Conservation (phyloP, 2,113 vertebrate species). For the Alosa alosa region DNA sequence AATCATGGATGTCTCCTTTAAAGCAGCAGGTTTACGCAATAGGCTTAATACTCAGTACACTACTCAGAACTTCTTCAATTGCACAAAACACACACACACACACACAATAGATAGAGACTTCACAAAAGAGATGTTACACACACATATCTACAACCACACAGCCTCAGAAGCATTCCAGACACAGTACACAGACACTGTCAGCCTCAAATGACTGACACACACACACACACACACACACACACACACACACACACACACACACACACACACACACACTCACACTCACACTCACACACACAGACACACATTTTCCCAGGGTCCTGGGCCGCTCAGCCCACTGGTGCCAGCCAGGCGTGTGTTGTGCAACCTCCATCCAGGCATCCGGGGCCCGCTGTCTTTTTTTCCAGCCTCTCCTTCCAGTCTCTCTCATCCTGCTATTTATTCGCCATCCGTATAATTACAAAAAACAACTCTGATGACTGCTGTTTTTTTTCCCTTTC, state of each 20-base stretch:
- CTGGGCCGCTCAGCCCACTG: constrained; percentile 48
- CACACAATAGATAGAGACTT: neutral
- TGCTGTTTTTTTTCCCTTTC: constrained; percentile 29
- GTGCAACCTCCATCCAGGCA: constrained; percentile 45
- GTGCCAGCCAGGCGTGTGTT: constrained; percentile 44
- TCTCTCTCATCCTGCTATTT: constrained; percentile 45
- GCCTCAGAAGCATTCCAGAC: neutral
- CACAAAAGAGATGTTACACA: neutral
- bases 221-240: constrained; percentile 26
- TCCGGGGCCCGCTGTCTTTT: constrained; percentile 20
- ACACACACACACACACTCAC: neutral
- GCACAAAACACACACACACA: neutral
- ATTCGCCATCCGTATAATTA: constrained; percentile 53
- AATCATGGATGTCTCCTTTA: no score
- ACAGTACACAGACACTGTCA: neutral
- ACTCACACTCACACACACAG: neutral
- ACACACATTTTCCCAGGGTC: constrained; percentile 46
- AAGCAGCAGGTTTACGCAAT: neutral
- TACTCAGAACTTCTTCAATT: neutral
- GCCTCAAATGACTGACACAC: neutral
- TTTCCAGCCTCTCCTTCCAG: constrained; percentile 5
- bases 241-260: neutral
- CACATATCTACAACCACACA: neutral
- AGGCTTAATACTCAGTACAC: neutral
- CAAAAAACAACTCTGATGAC: constrained; percentile 50